A percentile compares a stretch with the other conserved stretches of the same genome.
Evolutionary conservation across 2,888 invertebrate genomes (phyloP).

Genomic region (Crematogaster levior): DNA sequence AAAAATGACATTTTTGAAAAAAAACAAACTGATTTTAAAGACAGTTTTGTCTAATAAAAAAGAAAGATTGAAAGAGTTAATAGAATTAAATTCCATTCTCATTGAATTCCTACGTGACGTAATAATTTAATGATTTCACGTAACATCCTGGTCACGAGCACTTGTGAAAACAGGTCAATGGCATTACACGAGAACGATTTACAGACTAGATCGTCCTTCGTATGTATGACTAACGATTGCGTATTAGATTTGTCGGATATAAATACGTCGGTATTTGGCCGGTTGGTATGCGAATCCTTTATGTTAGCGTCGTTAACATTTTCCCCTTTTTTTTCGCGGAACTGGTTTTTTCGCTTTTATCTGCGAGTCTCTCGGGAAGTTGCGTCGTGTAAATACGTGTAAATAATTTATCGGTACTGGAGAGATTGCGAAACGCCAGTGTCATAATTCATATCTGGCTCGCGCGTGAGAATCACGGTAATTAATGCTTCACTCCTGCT

Average conservation of each 20-base stretch:
- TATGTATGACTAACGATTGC: constrained; percentile 43
- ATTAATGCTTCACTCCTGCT: constrained; percentile 67
- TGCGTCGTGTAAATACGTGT: constrained; percentile 65
- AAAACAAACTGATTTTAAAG: neutral
- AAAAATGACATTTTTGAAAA: neutral
- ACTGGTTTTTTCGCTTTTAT: constrained; percentile 73
- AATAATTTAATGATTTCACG: constrained; percentile 14
- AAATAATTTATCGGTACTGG: constrained; percentile 71
- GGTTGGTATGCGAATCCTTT: constrained; percentile 60
- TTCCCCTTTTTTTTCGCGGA: constrained; percentile 53
- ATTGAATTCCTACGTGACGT: neutral
- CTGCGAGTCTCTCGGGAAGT: constrained; percentile 54
- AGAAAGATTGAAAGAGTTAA: neutral
- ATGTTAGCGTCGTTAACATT: constrained; percentile 51
- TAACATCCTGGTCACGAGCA: constrained; percentile 9
- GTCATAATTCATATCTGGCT: constrained; percentile 62
- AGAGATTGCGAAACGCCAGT: constrained; percentile 48
- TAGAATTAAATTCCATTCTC: neutral
- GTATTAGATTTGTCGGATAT: constrained; percentile 62
- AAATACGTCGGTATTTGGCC: constrained; percentile 45
- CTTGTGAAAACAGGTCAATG: constrained; percentile 18
- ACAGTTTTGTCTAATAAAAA: neutral
- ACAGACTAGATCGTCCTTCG: neutral
- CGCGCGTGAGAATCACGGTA: constrained; percentile 59
- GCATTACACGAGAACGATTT: neutral